Percentiles rank a stretch among this genome's conserved stretches.
These are phyloP conservation scores for Yponomeuta sedellus DNA, from an alignment of 2,888 invertebrate species.

Conservation along the genomic window DNA sequence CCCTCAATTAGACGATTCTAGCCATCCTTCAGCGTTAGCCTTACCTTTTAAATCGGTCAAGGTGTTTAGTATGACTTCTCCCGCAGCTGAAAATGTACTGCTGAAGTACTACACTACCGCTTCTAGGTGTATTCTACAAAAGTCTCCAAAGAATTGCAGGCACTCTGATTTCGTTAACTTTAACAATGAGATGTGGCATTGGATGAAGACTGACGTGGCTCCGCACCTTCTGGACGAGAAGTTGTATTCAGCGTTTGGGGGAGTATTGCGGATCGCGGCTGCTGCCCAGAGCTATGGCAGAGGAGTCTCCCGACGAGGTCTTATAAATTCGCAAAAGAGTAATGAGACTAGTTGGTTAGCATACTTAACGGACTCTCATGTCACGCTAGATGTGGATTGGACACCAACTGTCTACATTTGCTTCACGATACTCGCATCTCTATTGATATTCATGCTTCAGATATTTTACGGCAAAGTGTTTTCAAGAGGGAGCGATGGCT, in stretches of 20 bases:
- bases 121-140: conserved; percentile 52
- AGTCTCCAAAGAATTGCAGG: conserved; percentile 52
- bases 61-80: conserved; percentile 46
- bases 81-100: conserved; percentile 47
- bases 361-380: neutral
- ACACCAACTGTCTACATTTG: conserved; percentile 40
- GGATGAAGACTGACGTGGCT: conserved; percentile 64
- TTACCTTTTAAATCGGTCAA: conserved; percentile 55
- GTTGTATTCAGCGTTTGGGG: conserved; percentile 58
- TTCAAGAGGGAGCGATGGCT: conserved; percentile 33
- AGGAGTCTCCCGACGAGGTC: neutral
- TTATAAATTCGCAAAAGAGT: neutral
- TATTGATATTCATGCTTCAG: conserved; percentile 48
- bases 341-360: neutral
- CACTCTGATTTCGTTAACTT: conserved; percentile 60
- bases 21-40: conserved; percentile 45
- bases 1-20: conserved; percentile 49
- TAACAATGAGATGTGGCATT: conserved; percentile 63
- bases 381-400: neutral
- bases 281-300: conserved; percentile 60
- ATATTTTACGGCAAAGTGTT: conserved; percentile 47
- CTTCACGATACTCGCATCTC: conserved; percentile 40
- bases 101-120: conserved; percentile 61
- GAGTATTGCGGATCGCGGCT: conserved; percentile 58
- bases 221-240: conserved; percentile 58